These are phyloP conservation scores for Megalopta genalis DNA, from an alignment of 1,140 invertebrate species.

Conservation along the genomic window DNA sequence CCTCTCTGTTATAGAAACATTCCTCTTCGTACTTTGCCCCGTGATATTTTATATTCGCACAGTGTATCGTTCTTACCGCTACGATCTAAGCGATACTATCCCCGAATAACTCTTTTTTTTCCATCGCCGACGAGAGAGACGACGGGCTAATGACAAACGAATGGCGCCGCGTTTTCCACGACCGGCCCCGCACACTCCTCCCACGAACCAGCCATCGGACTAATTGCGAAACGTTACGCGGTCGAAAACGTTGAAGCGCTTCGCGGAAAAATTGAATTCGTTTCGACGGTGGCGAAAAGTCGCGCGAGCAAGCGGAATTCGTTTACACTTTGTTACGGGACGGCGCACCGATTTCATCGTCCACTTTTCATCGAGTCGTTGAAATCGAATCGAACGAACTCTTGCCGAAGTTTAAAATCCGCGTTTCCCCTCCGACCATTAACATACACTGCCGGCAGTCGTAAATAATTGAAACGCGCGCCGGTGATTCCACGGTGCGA, in stretches of 20 bases:
- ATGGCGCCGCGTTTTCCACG: not conserved
- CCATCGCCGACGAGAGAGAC: not conserved
- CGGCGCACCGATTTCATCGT: not conserved
- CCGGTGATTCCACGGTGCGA: not conserved
- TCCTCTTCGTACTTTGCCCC: not conserved
- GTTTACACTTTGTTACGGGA: not conserved
- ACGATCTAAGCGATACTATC: not conserved
- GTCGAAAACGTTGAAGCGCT: not conserved
- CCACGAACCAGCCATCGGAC: not conserved
- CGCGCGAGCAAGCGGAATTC: not conserved
- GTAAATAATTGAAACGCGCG: not conserved
- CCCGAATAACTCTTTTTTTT: not conserved
- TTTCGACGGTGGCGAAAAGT: not conserved
- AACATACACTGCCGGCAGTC: not conserved
- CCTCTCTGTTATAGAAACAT: not conserved
- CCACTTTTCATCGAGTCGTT: not conserved
- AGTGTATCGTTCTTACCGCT: not conserved
- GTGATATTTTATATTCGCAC: not conserved
- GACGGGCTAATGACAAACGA: not conserved
- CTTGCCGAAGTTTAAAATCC: not conserved
- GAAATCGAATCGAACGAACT: too few species aligned
- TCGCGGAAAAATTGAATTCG: not conserved
- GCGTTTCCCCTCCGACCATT: not conserved
- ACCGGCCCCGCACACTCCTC: not conserved
- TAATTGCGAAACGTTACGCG: slow-evolving; percentile 8